Percentiles rank a stretch among this genome's conserved stretches.
Evolutionary conservation across 2,888 invertebrate genomes (phyloP).

Genomic region (Tenthredo scrophulariae): DNA sequence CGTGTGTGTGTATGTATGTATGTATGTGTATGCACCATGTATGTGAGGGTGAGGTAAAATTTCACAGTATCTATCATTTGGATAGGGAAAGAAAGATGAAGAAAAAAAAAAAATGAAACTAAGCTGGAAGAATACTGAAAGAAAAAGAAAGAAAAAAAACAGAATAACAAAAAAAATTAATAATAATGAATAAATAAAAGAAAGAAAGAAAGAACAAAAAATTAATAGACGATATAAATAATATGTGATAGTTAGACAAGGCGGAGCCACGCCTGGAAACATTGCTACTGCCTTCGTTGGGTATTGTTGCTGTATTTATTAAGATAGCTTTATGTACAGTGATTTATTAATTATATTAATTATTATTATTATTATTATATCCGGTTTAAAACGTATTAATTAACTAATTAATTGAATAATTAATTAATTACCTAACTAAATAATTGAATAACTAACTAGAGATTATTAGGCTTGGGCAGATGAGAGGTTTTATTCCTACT

Average conservation of each 20-base stretch:
- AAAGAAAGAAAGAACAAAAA: not conserved
- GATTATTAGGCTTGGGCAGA: constrained; percentile 23
- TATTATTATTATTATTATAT: constrained; percentile 41
- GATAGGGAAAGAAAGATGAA: constrained; percentile 32
- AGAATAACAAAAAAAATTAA: too few species aligned
- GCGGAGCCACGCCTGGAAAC: constrained; percentile 41
- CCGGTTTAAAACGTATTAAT: constrained; percentile 24
- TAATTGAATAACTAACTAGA: constrained; percentile 6
- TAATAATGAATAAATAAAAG: not conserved
- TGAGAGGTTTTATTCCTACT: not conserved
- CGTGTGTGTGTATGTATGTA: not conserved
- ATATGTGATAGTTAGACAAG: constrained; percentile 9
- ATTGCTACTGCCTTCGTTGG: constrained; percentile 54
- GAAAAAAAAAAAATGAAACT: constrained; percentile 37
- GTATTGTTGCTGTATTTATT: constrained; percentile 54
- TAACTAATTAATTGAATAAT: not conserved
- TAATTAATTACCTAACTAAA: not conserved
- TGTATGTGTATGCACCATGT: not conserved
- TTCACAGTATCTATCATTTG: constrained; percentile 32
- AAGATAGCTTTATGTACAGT: constrained; percentile 55
- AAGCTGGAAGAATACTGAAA: too few species aligned
- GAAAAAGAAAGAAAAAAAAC: constrained; percentile 27
- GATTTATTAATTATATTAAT: constrained; percentile 31
- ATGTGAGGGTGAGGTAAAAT: constrained; percentile 46
- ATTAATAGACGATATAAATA: constrained; percentile 22